Conservation (phyloP, 2,797 vertebrate genomes). For the Staurois parvus region DNA sequence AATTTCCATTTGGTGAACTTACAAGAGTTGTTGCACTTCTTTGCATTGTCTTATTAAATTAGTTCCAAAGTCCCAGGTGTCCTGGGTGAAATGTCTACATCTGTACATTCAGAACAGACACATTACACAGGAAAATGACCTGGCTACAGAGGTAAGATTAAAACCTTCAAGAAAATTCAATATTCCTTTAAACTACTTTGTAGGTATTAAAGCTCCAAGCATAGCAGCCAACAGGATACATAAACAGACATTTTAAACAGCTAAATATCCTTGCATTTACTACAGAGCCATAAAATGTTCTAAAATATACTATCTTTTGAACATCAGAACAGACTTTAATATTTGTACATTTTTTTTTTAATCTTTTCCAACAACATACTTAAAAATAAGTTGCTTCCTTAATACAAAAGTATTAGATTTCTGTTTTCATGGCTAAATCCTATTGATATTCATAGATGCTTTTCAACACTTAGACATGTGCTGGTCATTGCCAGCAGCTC, state of each 20-base stretch:
- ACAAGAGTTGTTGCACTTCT: background rate
- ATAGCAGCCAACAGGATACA: background rate
- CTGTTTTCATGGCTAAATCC: background rate
- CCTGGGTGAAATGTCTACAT: background rate
- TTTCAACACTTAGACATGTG: background rate
- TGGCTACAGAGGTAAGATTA: no score
- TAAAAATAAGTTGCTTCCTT: background rate
- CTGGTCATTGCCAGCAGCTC: constrained; percentile 2
- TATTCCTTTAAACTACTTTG: background rate
- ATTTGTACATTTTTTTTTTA: background rate
- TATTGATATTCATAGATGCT: constrained; percentile 12
- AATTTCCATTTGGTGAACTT: background rate
- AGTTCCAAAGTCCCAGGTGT: background rate
- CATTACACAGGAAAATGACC: background rate
- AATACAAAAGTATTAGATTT: background rate
- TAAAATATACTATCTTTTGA: background rate
- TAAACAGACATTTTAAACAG: background rate
- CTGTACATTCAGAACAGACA: background rate
- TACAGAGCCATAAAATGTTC: background rate
- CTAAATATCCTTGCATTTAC: background rate
- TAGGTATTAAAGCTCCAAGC: background rate
- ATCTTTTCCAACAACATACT: background rate
- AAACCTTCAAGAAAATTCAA: background rate
- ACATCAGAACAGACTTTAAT: background rate
- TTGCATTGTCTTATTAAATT: background rate